phyloP scores from a whole-genome alignment of 1,140 invertebrate genomes.

The Leptinotarsa texana region DNA sequence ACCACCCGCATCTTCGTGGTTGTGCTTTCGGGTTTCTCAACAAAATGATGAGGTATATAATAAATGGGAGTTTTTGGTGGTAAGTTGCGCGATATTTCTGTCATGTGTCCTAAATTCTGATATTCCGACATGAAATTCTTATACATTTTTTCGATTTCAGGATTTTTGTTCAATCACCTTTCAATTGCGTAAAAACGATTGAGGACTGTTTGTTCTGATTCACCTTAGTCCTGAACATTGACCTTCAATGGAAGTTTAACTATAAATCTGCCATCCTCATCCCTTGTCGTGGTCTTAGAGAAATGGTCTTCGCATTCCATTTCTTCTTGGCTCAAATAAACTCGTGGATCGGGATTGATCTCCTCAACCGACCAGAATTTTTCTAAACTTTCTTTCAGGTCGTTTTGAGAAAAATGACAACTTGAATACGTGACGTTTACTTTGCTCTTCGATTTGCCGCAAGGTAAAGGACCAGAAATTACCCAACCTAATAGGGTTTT shows the following conservation, averaged over 20 bases:
- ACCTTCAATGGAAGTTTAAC: constrained; percentile 49
- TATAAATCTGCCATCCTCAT: constrained; percentile 45
- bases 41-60: constrained; percentile 53
- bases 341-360: background rate
- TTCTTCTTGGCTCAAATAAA: background rate
- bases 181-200: constrained; percentile 46
- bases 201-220: constrained; percentile 47
- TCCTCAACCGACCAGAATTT: background rate
- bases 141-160: constrained; percentile 41
- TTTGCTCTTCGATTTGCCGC: too few species aligned
- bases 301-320: constrained; percentile 44
- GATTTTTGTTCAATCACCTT: constrained; percentile 43
- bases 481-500: background rate
- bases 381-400: background rate
- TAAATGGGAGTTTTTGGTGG: constrained; percentile 3
- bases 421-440: background rate
- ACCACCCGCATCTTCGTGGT: constrained; percentile 47
- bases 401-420: background rate
- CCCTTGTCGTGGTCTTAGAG: constrained; percentile 35
- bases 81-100: background rate
- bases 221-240: constrained; percentile 39
- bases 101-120: constrained; percentile 43
- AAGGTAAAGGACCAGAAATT: background rate
- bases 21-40: constrained; percentile 34
- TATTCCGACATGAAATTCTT: constrained; percentile 53